Conservation (phyloP, 2,888 invertebrate genomes). For the Agrenia bidenticulata region DNA sequence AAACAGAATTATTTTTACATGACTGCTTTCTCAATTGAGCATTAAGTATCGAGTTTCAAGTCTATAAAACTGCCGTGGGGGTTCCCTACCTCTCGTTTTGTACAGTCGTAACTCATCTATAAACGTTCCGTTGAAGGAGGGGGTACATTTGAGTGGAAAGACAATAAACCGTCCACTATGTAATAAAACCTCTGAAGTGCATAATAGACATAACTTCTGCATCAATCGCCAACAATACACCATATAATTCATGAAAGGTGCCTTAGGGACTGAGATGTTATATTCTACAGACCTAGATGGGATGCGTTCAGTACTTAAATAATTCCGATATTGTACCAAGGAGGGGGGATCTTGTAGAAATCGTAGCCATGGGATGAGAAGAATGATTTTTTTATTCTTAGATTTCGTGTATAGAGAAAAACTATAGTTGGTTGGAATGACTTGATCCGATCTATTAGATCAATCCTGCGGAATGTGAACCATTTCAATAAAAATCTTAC, state of each 20-base stretch:
- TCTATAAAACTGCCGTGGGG: neutral
- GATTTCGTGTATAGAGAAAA: too few species aligned
- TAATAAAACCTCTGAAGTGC: too few species aligned
- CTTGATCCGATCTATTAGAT: slow-evolving; percentile 33
- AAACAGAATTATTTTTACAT: too few species aligned
- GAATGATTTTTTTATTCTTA: slow-evolving; percentile 5
- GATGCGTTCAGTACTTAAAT: too few species aligned
- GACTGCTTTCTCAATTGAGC: too few species aligned
- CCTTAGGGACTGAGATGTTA: neutral
- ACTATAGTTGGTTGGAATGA: slow-evolving; percentile 24
- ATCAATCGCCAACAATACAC: neutral
- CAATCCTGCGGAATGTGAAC: slow-evolving; percentile 16
- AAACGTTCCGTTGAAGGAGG: too few species aligned
- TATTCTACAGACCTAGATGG: neutral
- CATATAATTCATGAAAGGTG: slow-evolving; percentile 9
- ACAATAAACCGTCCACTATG: too few species aligned
- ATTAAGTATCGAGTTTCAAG: neutral
- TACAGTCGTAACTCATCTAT: too few species aligned
- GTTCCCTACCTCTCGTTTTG: neutral
- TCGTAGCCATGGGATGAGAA: slow-evolving; percentile 1
- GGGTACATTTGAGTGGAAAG: neutral
- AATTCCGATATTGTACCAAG: neutral
- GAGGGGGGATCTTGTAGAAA: neutral
- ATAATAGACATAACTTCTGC: slow-evolving; percentile 12
- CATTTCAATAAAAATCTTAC: slow-evolving; percentile 39